phyloP scores from a whole-genome alignment of 92 coral and sea anemone genomes.

The Porites lobata region DNA sequence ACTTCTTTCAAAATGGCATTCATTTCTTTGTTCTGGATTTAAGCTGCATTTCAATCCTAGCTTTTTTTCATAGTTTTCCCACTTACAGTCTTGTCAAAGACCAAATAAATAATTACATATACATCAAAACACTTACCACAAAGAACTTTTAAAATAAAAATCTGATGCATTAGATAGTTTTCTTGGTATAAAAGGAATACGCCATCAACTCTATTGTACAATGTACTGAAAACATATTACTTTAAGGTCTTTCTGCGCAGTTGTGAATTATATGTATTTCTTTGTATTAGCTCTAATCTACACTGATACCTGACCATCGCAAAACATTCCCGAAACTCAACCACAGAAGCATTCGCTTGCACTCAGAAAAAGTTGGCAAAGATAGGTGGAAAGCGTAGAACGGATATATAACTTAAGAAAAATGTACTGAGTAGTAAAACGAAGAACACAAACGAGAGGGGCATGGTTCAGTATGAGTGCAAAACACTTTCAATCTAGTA shows the following conservation, averaged over 20 bases:
- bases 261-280: constrained; percentile 12
- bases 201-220: constrained; percentile 32
- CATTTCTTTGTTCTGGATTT: neutral
- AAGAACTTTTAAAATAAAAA: constrained; percentile 45
- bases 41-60: neutral
- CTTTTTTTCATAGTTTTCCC: constrained; percentile 2
- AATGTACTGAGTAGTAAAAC: too few relatives aligned
- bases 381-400: neutral
- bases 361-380: neutral
- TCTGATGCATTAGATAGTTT: constrained; percentile 52
- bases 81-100: constrained; percentile 38
- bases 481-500: neutral
- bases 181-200: constrained; percentile 41
- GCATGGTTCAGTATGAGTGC: neutral
- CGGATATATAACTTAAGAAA: too few relatives aligned
- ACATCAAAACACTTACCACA: constrained; percentile 21
- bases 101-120: constrained; percentile 58
- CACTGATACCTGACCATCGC: neutral
- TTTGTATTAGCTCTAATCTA: neutral
- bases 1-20: neutral
- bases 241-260: neutral
- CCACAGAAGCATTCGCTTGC: neutral
- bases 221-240: constrained; percentile 14
- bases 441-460: neutral
- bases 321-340: neutral